Evolutionary conservation across 2,797 vertebrate species (phyloP).

Genomic region (Sarcoramphus papa): DNA sequence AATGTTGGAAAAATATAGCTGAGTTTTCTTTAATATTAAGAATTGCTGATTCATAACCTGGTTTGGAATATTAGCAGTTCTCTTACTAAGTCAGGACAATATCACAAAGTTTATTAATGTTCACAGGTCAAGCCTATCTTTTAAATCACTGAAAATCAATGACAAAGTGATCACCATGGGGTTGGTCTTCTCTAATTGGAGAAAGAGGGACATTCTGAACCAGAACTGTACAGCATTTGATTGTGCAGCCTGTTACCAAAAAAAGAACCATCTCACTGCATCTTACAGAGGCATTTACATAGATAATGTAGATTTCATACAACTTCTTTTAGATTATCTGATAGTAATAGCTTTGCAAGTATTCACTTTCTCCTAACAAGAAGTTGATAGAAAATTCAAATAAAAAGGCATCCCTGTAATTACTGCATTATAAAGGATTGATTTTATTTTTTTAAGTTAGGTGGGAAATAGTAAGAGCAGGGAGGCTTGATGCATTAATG

Average conservation of each 20-base stretch:
- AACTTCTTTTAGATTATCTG: slow-evolving; percentile 27
- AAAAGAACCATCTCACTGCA: slow-evolving; percentile 31
- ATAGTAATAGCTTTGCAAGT: not conserved
- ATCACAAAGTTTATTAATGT: slow-evolving; percentile 27
- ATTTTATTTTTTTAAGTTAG: not conserved
- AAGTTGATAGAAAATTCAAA: not conserved
- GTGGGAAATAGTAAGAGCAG: not conserved
- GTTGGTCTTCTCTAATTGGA: slow-evolving; percentile 18
- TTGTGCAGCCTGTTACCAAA: slow-evolving; percentile 33
- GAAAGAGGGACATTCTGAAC: slow-evolving; percentile 25
- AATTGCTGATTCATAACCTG: slow-evolving; percentile 48
- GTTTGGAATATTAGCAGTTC: slow-evolving; percentile 19
- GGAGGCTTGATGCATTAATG: not conserved
- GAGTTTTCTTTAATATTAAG: slow-evolving; percentile 13
- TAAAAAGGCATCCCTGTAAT: not conserved
- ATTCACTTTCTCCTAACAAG: not conserved
- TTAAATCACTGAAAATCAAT: slow-evolving; percentile 42
- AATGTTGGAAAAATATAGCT: not conserved
- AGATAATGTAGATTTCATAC: slow-evolving; percentile 31
- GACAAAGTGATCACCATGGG: not conserved
- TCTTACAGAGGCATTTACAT: slow-evolving; percentile 14
- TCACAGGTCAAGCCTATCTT: not conserved
- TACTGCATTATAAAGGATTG: not conserved
- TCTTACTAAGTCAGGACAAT: not conserved
- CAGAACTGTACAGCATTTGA: slow-evolving; percentile 18